Base-by-base conservation (phyloP, 2,113 vertebrate species). In the Sus scrofa region DNA sequence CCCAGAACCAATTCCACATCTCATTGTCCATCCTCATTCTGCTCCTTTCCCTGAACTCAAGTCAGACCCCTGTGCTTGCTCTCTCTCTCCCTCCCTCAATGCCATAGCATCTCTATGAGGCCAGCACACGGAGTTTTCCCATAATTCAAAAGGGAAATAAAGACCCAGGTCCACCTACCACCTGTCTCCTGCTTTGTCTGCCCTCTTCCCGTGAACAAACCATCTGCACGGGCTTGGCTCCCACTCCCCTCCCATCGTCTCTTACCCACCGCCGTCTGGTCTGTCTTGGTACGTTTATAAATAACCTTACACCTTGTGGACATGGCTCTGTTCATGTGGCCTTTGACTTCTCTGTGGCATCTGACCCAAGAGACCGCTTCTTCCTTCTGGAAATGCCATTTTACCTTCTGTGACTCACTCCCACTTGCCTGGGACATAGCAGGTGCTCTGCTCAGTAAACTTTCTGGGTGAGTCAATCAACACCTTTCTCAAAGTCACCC, bases 21-120 rank as follows among this genome's bases (percentile, higher is more conserved):
- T 32, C 73, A 12, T 52, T 19, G 32, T 71, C 4, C 30, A 3
- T 20, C 73, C 14, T 77, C 1, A 0, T 0, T 86, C 86, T 50
- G 24, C 71, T 50, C 15, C 19, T 37, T 70, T 26, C 32, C 22
- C 37, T 50, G 39, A 26, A n/a, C 32, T 13, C 56, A 12, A 12
- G 3, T 34, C 12, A 16, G 60, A 9, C 22, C 39, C 39, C 9
- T 8, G 0, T 11, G 18, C 30, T 34, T 32, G 4, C 3, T 8
- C 54, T 39, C 7, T 27, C 30, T 32, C 27, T 34, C 6, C n/a
- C 7, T 27, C 30, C 24, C 27, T 34, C 8, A 8, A 19, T 5
- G 13, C 39, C 54, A 1, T 19, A 2, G 10, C 15, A 1, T n/a
- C 63, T 20, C 39, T 12, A 0, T 3, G 78, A 68, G 34, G 37